A percentile compares a stretch with the other conserved stretches of the same genome.
These are phyloP conservation scores for Bos indicus DNA, from an alignment of 2,113 vertebrate genomes.

Conservation along the genomic window DNA sequence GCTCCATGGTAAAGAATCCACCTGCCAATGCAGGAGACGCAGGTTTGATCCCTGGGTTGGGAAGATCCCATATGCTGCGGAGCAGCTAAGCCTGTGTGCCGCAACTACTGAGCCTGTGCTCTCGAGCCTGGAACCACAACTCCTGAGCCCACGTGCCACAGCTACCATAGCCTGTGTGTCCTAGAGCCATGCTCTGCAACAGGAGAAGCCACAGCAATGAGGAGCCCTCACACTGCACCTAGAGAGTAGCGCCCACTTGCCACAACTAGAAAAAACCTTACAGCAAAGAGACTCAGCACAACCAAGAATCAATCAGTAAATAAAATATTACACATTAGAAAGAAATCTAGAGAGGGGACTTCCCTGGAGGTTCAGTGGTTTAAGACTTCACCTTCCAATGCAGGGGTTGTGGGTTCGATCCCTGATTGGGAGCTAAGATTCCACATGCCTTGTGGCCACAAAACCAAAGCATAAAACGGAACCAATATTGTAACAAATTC, in stretches of 20 bases:
- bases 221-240: background rate
- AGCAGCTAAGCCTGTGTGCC: background rate
- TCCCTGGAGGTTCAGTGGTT: background rate
- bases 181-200: background rate
- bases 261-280: background rate
- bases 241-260: background rate
- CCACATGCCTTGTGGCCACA: background rate
- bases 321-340: background rate
- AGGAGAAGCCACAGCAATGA: background rate
- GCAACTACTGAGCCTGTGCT: background rate
- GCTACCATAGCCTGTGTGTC: background rate
- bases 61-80: background rate
- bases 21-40: background rate
- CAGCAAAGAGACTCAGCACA: background rate
- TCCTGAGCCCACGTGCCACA: background rate
- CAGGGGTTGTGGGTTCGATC: accelerated
- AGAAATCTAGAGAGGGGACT: background rate
- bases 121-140: background rate
- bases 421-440: background rate
- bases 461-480: background rate
- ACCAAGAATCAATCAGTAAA: background rate
- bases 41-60: background rate
- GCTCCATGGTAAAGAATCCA: background rate
- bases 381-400: background rate
- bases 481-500: background rate